These are phyloP conservation scores for Thamnophis elegans DNA, from an alignment of 2,797 vertebrate genomes.

Conservation along the genomic window DNA sequence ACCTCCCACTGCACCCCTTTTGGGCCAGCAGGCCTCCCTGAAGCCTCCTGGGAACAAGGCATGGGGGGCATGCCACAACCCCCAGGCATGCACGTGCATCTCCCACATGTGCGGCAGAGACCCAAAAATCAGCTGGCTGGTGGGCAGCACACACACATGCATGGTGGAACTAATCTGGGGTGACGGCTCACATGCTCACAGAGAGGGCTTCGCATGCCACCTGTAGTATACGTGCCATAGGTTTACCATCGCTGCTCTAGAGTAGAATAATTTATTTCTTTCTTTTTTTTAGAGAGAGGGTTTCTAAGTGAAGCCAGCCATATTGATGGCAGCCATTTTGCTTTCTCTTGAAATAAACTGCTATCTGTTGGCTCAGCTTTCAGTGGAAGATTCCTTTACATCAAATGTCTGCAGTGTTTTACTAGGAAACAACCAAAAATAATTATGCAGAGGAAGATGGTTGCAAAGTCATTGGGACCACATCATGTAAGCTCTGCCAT, in stretches of 20 bases:
- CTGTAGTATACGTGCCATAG: too few relatives aligned
- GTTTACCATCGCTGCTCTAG: too few relatives aligned
- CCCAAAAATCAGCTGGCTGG: too few relatives aligned
- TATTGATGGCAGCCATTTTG: background rate
- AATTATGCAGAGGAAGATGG: background rate
- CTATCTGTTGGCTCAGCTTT: background rate
- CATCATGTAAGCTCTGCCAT: background rate
- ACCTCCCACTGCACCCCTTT: too few relatives aligned
- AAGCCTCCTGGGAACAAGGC: too few relatives aligned
- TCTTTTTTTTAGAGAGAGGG: background rate
- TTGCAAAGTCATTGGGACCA: background rate
- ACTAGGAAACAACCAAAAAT: background rate
- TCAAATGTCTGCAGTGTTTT: background rate
- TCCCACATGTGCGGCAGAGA: too few relatives aligned
- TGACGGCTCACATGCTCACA: too few relatives aligned
- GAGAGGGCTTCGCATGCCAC: too few relatives aligned
- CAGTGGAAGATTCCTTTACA: background rate
- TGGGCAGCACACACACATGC: rapidly evolving
- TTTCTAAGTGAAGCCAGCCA: background rate
- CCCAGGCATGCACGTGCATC: too few relatives aligned
- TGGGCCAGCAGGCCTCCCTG: too few relatives aligned
- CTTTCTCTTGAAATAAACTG: background rate
- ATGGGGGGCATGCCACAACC: too few relatives aligned
- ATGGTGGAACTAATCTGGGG: too few relatives aligned
- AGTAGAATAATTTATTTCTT: background rate